phyloP scores from a whole-genome alignment of 2,113 vertebrate species.

The Dascyllus trimaculatus region DNA sequence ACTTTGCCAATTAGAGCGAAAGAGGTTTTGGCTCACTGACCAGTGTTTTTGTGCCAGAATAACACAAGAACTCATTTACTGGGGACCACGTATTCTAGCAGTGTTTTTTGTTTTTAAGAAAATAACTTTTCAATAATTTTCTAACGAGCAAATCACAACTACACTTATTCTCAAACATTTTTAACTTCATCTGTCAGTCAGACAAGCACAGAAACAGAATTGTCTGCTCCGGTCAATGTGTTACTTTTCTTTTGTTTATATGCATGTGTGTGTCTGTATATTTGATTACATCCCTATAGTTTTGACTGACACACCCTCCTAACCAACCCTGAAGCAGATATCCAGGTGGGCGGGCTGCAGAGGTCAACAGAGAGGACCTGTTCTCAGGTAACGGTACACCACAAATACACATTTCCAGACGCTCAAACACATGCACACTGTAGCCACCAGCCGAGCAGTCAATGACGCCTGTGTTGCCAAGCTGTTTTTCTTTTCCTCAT shows the following conservation, averaged over 20 bases:
- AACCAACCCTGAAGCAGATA: conserved; percentile 38
- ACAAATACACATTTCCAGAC: conserved; percentile 44
- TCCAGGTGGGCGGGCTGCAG: conserved; percentile 28
- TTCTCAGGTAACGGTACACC: conserved; percentile 65
- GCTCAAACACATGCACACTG: conserved; percentile 25
- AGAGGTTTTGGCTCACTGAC: conserved; percentile 57
- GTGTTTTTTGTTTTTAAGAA: background rate
- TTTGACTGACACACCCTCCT: conserved; percentile 50
- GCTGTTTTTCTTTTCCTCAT: conserved; percentile 60
- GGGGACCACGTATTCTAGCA: background rate
- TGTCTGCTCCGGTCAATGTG: background rate
- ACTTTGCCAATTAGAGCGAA: conserved; percentile 64
- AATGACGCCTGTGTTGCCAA: conserved; percentile 79
- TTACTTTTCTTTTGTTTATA: background rate
- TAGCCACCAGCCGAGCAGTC: conserved; percentile 44
- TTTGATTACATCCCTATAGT: conserved; percentile 5
- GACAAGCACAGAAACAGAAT: too few species aligned
- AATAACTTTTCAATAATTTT: too few species aligned
- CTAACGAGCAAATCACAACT: too few species aligned
- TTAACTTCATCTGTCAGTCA: background rate
- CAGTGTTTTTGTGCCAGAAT: conserved; percentile 34
- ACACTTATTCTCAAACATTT: background rate
- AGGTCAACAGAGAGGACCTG: conserved; percentile 74
- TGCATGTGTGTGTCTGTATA: background rate
- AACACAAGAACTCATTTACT: conserved; percentile 48